These are phyloP conservation scores for Coronaproctus castanopsis DNA, from an alignment of 2,888 invertebrate species.

Conservation along the genomic window DNA sequence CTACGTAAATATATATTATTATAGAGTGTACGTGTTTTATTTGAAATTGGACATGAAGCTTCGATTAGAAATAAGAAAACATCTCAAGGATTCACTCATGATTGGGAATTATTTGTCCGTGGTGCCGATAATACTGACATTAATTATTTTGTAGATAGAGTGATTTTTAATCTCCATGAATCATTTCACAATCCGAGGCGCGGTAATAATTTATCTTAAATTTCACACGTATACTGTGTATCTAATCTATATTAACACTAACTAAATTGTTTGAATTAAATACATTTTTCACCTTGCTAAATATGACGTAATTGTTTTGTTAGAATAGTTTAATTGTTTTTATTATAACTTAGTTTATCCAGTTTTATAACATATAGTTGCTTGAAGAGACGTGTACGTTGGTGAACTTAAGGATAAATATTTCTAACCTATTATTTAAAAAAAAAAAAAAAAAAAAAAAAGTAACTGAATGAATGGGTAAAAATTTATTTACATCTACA, in stretches of 20 bases:
- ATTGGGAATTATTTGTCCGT: constrained; percentile 88
- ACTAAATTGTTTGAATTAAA: background rate
- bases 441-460: too few species aligned
- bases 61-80: constrained; percentile 58
- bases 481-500: too few species aligned
- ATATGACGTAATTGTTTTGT: too few species aligned
- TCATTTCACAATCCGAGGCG: constrained; percentile 81
- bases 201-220: constrained; percentile 34
- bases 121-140: constrained; percentile 74
- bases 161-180: constrained; percentile 70
- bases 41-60: constrained; percentile 85
- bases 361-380: too few species aligned
- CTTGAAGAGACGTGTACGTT: too few species aligned
- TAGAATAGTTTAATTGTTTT: too few species aligned
- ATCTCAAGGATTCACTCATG: constrained; percentile 83
- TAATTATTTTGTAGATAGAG: constrained; percentile 77
- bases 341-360: too few species aligned
- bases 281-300: background rate
- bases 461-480: too few species aligned
- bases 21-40: constrained; percentile 45
- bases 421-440: too few species aligned
- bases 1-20: too few species aligned
- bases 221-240: background rate
- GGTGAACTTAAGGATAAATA: too few species aligned
- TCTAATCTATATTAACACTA: background rate